Percentiles rank a stretch among this genome's conserved stretches.
Evolutionary conservation across 2,888 invertebrate genomes (phyloP).

Genomic region (Arrhopalites spinosus): DNA sequence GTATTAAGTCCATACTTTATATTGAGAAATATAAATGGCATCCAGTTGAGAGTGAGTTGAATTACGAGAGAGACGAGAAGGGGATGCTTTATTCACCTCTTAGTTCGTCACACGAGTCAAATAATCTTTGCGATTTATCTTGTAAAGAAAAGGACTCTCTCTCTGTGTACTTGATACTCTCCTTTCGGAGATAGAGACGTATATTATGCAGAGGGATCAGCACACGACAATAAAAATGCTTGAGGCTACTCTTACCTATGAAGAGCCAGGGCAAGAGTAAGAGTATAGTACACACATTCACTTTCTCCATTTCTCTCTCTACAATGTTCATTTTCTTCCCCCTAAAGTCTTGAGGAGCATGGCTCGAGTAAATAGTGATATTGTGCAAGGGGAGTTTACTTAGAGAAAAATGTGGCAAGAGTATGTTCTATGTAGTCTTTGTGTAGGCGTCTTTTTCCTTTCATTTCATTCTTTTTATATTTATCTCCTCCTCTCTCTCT

Average conservation of each 20-base stretch:
- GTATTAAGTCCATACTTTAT: neutral
- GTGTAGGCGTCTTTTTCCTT: neutral
- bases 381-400: neutral
- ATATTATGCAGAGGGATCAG: no score
- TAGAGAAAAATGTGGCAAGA: neutral
- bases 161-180: no score
- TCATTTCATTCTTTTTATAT: neutral
- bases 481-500: neutral
- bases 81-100: slow-evolving; percentile 2
- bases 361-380: no score
- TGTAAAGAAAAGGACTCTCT: no score
- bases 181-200: no score
- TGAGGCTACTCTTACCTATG: no score
- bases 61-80: neutral
- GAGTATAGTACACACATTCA: neutral
- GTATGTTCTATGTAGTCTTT: no score
- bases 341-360: no score
- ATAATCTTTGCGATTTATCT: no score
- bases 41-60: neutral
- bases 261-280: no score
- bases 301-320: slow-evolving; percentile 8
- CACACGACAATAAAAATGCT: no score
- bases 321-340: no score
- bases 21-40: neutral
- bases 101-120: neutral